Percentiles rank a stretch among this genome's conserved stretches.
Evolutionary conservation across 1,140 invertebrate genomes (phyloP).

Genomic region (Sycophila sp.): DNA sequence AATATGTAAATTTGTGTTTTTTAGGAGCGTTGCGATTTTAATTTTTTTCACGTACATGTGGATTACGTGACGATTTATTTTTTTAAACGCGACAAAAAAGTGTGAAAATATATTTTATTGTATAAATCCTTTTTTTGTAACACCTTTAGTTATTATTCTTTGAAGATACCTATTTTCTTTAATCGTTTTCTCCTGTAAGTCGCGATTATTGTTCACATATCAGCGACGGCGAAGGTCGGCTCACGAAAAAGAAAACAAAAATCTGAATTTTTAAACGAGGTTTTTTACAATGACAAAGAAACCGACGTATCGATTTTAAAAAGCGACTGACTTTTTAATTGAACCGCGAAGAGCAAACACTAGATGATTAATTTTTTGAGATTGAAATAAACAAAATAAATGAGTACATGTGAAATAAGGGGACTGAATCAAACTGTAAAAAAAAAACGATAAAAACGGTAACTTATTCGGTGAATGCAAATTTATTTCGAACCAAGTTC

Average conservation of each 20-base stretch:
- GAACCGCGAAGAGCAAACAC: neutral
- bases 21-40: neutral
- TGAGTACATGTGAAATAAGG: conserved; percentile 7
- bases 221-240: conserved; percentile 43
- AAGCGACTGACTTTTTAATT: conserved; percentile 37
- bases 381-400: conserved; percentile 39
- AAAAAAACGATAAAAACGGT: neutral
- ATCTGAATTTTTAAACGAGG: neutral
- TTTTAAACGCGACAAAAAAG: neutral
- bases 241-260: too few relatives aligned
- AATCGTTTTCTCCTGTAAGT: conserved; percentile 32
- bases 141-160: neutral
- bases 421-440: conserved; percentile 28
- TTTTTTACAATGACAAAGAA: conserved; percentile 29
- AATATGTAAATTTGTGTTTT: conserved; percentile 15
- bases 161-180: neutral
- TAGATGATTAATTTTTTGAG: neutral
- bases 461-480: too few relatives aligned
- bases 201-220: conserved; percentile 53
- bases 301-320: conserved; percentile 41
- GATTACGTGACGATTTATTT: neutral
- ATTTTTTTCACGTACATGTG: neutral
- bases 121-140: conserved; percentile 12
- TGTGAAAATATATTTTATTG: neutral
- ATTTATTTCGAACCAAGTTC: conserved; percentile 19